Percentiles rank a stretch among this genome's conserved stretches.
Conservation (phyloP, 2,888 invertebrate genomes). For the Xanthostigma xanthostigma region DNA sequence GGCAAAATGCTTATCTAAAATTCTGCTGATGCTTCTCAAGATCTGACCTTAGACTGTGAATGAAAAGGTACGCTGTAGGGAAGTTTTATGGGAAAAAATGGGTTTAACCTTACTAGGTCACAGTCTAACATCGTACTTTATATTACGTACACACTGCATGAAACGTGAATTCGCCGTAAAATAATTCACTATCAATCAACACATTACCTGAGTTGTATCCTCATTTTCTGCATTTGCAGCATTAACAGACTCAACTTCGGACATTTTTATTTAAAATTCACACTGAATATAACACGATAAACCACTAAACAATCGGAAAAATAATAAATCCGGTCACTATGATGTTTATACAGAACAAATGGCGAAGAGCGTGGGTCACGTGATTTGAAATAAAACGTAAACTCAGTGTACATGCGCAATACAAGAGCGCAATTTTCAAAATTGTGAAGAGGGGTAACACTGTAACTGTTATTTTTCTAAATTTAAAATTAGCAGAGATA, state of each 20-base stretch:
- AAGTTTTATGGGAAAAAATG: no score
- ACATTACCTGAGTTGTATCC: constrained; percentile 26
- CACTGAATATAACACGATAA: constrained; percentile 25
- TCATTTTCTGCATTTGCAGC: constrained; percentile 26
- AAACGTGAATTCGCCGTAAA: constrained; percentile 16
- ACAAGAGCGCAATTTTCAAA: no score
- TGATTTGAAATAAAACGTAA: constrained; percentile 18
- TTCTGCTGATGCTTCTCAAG: neutral
- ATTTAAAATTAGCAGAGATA: no score
- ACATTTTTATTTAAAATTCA: constrained; percentile 27
- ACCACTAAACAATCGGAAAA: constrained; percentile 20
- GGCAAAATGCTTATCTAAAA: no score
- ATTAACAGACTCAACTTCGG: constrained; percentile 27
- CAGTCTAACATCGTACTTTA: constrained; percentile 23
- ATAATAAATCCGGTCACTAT: constrained; percentile 33
- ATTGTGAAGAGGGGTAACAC: no score
- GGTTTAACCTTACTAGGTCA: constrained; percentile 18
- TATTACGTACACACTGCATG: constrained; percentile 29
- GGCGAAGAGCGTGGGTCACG: constrained; percentile 49
- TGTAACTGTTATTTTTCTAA: no score
- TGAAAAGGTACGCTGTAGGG: neutral
- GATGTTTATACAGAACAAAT: constrained; percentile 43
- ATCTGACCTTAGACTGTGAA: neutral
- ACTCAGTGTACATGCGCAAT: no score
- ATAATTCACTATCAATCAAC: constrained; percentile 11